Base-by-base conservation (phyloP, 53 echinoderm and acorn worm genomes). In the Apostichopus leukothele region DNA sequence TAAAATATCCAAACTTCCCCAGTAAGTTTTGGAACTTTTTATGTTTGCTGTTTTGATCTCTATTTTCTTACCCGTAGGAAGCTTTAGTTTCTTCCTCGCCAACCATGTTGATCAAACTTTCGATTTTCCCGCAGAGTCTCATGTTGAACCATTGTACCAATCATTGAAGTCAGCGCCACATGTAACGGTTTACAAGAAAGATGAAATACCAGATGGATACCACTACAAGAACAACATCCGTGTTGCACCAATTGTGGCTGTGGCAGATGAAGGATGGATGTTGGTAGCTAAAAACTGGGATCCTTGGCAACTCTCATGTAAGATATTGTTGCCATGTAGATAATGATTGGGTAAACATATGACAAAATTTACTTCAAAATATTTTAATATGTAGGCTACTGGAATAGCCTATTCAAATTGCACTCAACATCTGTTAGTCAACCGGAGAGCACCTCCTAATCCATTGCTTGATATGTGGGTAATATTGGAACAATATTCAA, bases 191-290 rank as follows among this genome's bases (percentile, higher is more conserved):
- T 96, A 92, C 88, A 6, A 81, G 76, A 95, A 95, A 51, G 95
- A 93, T 60, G 93, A 93, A 39, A 93, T 95, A 54, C 96, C 96
- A 5, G 13, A 86, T 1, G 26, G 61, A 9, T 93, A 90, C 53
- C 96, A 96, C 86, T 96, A 96, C 91, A 73, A 60, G 11, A 63
- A 95, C 92, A 91, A 93, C 81, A 85, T 75, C 50, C 90, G 93
- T 1, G 93, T 96, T 51, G 67, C 94, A 51, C 95, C 96, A 10
- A 96, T 96, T 26, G 50, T 96, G 8, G 79, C 91, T 22, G 92
- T 95, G 67, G 95, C 92, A 27, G 80, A 96, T 10, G 95, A 92
- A 79, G 93, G 95, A 52, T 96, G 96, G 96, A 84, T 89, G 26
- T 91, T 96, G 53, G 77, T 86, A 76, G 91, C 39, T 53, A 88